Evolutionary conservation across 1,140 invertebrate genomes (phyloP).

Genomic region (Tigriopus japonicus): DNA sequence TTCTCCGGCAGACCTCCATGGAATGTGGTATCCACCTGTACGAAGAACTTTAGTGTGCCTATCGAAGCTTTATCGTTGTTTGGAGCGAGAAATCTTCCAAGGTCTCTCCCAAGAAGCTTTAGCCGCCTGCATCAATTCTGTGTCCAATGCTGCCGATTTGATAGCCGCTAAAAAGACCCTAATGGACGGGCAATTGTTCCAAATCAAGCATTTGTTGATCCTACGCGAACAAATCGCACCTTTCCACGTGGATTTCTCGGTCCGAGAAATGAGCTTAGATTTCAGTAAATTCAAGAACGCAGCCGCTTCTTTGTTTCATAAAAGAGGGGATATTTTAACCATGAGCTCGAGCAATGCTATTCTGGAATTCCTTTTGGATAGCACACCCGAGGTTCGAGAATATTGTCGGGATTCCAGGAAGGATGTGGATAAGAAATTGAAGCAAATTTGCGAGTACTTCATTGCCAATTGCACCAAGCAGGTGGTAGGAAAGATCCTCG

Average conservation of each 20-base stretch:
- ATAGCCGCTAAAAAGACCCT: slow-evolving; percentile 25
- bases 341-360: slow-evolving; percentile 74
- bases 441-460: slow-evolving; percentile 71
- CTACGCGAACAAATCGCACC: slow-evolving; percentile 92
- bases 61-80: slow-evolving; percentile 80
- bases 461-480: slow-evolving; percentile 50
- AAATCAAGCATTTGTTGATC: slow-evolving; percentile 94
- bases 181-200: slow-evolving; percentile 84
- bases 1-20: slow-evolving; percentile 88
- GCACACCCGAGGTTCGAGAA: slow-evolving; percentile 51
- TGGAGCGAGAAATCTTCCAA: slow-evolving; percentile 87
- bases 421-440: slow-evolving; percentile 79
- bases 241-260: slow-evolving; percentile 87
- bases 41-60: slow-evolving; percentile 80
- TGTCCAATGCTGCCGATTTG: neutral
- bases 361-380: slow-evolving; percentile 63
- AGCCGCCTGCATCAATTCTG: slow-evolving; percentile 54
- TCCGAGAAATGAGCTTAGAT: slow-evolving; percentile 76
- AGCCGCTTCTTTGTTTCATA: slow-evolving; percentile 66
- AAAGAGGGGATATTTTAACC: slow-evolving; percentile 63
- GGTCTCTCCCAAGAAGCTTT: slow-evolving; percentile 71
- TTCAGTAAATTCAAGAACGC: slow-evolving; percentile 42
- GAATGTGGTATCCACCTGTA: slow-evolving; percentile 99
- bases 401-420: slow-evolving; percentile 54
- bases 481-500: neutral